phyloP scores from a whole-genome alignment of 2,888 invertebrate genomes.

The Auanema freiburgensis region DNA sequence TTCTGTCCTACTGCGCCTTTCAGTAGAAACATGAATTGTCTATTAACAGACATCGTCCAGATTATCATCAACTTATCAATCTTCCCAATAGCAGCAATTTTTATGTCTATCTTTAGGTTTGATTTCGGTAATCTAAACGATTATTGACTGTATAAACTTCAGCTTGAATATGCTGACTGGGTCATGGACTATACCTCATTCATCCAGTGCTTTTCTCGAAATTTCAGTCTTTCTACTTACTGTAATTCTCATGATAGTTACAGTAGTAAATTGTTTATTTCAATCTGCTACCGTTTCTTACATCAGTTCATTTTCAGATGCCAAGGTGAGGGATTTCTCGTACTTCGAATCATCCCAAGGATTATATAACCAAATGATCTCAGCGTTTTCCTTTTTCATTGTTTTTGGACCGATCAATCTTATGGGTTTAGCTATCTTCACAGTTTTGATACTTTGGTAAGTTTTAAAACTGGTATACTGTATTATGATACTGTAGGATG shows the following conservation, averaged over 20 bases:
- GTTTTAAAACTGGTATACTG: neutral
- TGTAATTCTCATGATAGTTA: neutral
- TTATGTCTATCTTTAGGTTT: neutral
- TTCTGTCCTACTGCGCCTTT: too few species aligned
- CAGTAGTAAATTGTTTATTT: neutral
- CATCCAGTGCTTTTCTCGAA: conserved; percentile 5
- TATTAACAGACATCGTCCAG: neutral
- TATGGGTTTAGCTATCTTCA: neutral
- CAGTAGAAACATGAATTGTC: neutral
- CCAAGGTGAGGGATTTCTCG: neutral
- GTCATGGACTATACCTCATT: conserved; percentile 7
- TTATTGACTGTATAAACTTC: neutral
- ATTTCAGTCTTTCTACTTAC: neutral
- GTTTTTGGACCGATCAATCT: neutral
- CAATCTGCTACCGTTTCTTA: too few species aligned
- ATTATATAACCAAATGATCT: conserved; percentile 7
- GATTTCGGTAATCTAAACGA: conserved; percentile 1
- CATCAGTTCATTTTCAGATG: neutral
- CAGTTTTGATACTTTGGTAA: conserved; percentile 6
- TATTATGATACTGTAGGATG: neutral
- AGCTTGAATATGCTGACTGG: conserved; percentile 7
- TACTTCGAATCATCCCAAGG: conserved; percentile 6
- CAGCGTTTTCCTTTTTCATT: conserved; percentile 1
- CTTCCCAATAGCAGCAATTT: neutral
- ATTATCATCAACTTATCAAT: neutral